These are phyloP conservation scores for Osmerus eperlanus DNA, from an alignment of 2,113 vertebrate genomes.

Conservation along the genomic window DNA sequence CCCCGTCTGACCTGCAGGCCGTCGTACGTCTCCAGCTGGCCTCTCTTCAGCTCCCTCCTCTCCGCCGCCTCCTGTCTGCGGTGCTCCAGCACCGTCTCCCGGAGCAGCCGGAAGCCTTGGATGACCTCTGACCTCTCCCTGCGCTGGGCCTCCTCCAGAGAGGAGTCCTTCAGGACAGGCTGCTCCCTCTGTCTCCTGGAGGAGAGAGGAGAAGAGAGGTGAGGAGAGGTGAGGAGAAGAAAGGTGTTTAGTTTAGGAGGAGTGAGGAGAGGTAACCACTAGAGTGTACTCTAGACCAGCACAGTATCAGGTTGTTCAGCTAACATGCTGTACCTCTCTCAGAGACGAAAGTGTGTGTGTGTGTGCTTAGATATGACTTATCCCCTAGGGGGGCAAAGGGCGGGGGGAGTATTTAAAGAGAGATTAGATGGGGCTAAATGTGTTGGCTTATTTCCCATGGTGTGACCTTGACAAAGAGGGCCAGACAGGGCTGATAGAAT, in stretches of 20 bases:
- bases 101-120: conserved; percentile 73
- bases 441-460: conserved; percentile 28
- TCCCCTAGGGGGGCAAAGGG: neutral
- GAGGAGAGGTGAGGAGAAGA: neutral
- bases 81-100: conserved; percentile 65
- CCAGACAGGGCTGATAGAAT: conserved; percentile 27
- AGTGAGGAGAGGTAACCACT: too few relatives aligned
- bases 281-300: too few relatives aligned
- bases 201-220: neutral
- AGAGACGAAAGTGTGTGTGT: neutral
- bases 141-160: conserved; percentile 66
- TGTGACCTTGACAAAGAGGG: conserved; percentile 42
- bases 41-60: conserved; percentile 63
- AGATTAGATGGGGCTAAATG: conserved; percentile 25
- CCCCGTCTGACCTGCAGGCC: conserved; percentile 68
- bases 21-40: conserved; percentile 72
- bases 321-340: too few relatives aligned
- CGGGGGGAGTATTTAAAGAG: neutral
- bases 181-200: conserved; percentile 65
- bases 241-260: neutral
- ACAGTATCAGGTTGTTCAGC: too few relatives aligned
- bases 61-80: conserved; percentile 59
- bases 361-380: neutral
- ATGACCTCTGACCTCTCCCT: conserved; percentile 72
- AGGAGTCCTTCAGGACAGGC: conserved; percentile 64